These are phyloP conservation scores for Lacerta agilis DNA, from an alignment of 2,797 vertebrate genomes.

Conservation along the genomic window DNA sequence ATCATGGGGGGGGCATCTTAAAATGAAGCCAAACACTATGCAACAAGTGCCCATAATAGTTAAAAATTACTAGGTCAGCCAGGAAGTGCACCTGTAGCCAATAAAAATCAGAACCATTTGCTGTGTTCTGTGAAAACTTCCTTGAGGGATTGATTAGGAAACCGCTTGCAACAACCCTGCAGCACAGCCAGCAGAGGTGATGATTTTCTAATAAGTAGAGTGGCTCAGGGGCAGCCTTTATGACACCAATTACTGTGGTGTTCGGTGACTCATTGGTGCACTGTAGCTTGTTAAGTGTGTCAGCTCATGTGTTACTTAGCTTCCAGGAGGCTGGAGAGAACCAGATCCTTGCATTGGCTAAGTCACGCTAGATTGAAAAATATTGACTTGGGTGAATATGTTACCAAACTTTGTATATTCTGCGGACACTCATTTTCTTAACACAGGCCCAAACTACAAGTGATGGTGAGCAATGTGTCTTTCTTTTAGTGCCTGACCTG, in stretches of 20 bases:
- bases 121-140: conserved; percentile 20
- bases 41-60: not conserved
- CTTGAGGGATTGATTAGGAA: conserved; percentile 30
- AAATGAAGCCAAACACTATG: not conserved
- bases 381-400: not conserved
- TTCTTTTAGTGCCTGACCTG: not conserved
- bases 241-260: conserved; percentile 28
- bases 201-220: conserved; percentile 36
- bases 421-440: not conserved
- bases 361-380: not conserved
- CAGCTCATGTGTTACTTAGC: conserved; percentile 6
- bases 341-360: not conserved
- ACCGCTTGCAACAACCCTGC: not conserved
- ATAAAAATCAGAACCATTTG: conserved; percentile 37
- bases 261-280: conserved; percentile 14
- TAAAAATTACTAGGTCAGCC: conserved; percentile 9
- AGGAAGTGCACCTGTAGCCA: conserved; percentile 19
- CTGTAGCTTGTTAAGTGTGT: conserved; percentile 29
- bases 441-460: not conserved
- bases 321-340: not conserved
- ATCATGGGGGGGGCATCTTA: not conserved
- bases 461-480: not conserved
- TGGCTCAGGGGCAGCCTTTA: conserved; percentile 27
- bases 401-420: not conserved
- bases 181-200: conserved; percentile 10